Base-by-base conservation (phyloP, 2,797 vertebrate species). In the Heliangelus exortis region DNA sequence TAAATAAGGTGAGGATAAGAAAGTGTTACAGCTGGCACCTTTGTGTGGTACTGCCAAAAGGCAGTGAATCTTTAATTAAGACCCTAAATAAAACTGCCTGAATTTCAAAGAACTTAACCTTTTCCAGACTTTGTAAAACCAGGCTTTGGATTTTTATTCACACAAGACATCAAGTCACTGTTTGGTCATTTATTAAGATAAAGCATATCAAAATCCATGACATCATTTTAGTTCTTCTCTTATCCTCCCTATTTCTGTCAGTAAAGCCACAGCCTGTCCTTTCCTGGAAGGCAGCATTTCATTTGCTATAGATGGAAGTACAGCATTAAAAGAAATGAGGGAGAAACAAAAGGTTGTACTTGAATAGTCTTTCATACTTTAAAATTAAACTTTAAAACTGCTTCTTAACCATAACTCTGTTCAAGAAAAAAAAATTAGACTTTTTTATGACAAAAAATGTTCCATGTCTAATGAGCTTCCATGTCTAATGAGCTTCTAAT, bases 401-500 rank as follows among this genome's bases (percentile, higher is more conserved):
- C 26, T 7, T 72, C 78, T 89, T 15, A 14, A 16, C 53, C 11
- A 55, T 23, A 5, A 26, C 10, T 80, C 55, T 19, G 10, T 57
- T 90, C 78, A 59, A 25, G 71, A 23, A 75, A 84, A 81, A 87
- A 29, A 8, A 53, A 1, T 48, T 63, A 84, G 57, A 34, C 12
- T 87, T 84, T 88, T 84, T 84, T 88, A 90, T 91, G 43, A 33
- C 28, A 43, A 65, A 58, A 9, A 12, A 12, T 41, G 36, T 95
- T 76, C 34, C 61, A 83, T 54, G 61, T 83, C 48, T 66, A 95
- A 89, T 94, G 89, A 95, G 83, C 58, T 92, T 88, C 26, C 61
- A 83, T 57, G 61, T 83, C 48, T 66, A 95, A 89, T 94, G 89
- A 96, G 83, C 61, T 26, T 67, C 31, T 80, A 92, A 43, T 77